phyloP scores from a whole-genome alignment of 2,797 vertebrate species.

The Dendrocincla tyrannina region DNA sequence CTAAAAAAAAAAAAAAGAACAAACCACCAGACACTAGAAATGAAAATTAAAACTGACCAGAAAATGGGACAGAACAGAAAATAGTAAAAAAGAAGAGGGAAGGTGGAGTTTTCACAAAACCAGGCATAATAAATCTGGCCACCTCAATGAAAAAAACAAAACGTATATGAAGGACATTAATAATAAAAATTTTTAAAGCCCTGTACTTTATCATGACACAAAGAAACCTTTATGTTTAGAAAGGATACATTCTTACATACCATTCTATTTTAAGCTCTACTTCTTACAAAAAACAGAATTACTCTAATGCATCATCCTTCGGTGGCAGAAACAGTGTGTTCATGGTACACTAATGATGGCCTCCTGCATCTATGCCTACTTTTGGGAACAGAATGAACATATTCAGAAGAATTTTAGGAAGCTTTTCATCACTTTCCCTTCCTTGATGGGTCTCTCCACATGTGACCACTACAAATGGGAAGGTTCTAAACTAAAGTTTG shows the following conservation, averaged over 20 bases:
- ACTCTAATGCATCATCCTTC: neutral
- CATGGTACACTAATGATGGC: neutral
- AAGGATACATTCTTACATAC: neutral
- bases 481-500: neutral
- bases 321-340: fast-evolving
- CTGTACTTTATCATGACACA: neutral
- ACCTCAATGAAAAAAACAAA: neutral
- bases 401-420: neutral
- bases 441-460: neutral
- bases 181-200: neutral
- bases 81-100: neutral
- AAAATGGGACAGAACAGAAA: neutral
- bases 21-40: neutral
- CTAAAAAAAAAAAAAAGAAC: neutral
- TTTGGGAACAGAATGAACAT: neutral
- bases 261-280: conserved; percentile 1
- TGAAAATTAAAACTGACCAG: neutral
- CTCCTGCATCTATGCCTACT: neutral
- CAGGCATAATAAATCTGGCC: neutral
- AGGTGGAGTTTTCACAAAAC: neutral
- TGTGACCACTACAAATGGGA: neutral
- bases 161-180: neutral
- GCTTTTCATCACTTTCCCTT: neutral
- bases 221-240: neutral
- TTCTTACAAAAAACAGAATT: neutral